Base-by-base conservation (phyloP, 2,888 invertebrate genomes). In the Lithophane semibrunnea region DNA sequence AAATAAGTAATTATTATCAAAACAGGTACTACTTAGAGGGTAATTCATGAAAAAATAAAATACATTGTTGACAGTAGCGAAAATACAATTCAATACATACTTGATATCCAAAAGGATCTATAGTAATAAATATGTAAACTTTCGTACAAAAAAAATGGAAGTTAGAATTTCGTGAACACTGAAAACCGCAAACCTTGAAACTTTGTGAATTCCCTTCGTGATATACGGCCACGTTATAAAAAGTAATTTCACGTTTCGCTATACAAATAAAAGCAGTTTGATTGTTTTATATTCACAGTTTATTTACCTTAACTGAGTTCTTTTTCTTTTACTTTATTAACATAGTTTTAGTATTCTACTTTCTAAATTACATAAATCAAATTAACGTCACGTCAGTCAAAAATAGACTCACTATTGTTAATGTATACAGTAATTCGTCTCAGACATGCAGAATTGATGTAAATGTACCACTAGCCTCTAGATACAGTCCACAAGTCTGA, bases 171-270 rank as follows among this genome's bases (percentile, higher is more conserved):
- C 64, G 67, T 80, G 82, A 76, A 82, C 82, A 85, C 75, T 70
- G 65, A 69, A 79, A 81, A 86, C 86, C 82, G 76, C 80, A 66
- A 64, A 47, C 86, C 80, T 87, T 79, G 75, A 79, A 88, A 86
- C 77, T 81, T 87, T 67, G 49, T 70, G 63, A 66, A 80, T 71
- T 80, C 68, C 73, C 42, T 73, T 72, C 76, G 65, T 76, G 73
- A 77, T 82, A 77, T 71, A 80, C 71, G 52, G 72, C 24, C 75
- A 70, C 66, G 63, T 68, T 77, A 60, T 61, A 79, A 74, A 83
- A 75, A 79, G 65, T 73, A 86, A 73, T 80, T 82, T 78, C 54
- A 64, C 47, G 65, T 71, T 70, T 63, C 47, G 8, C 16, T 65
- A 44, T 61, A 79, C 60, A 80, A 69, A 74, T 72, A 72, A 49